phyloP scores from a whole-genome alignment of 2,888 invertebrate genomes.

The Drosophila kuntzei region DNA sequence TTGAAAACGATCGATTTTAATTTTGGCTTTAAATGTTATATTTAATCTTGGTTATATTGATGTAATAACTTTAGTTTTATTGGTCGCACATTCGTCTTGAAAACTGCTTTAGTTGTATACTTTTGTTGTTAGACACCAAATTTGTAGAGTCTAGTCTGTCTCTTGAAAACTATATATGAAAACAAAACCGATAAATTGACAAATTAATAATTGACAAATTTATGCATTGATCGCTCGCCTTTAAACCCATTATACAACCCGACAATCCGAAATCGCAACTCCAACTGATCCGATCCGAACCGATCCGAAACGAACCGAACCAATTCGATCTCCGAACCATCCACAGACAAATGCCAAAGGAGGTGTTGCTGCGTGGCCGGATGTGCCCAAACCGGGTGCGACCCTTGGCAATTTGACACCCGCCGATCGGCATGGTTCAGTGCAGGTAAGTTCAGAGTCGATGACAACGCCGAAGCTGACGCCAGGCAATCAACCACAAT shows the following conservation, averaged over 20 bases:
- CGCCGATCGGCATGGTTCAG: constrained; percentile 98
- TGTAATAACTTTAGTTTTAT: constrained; percentile 43
- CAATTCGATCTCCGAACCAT: constrained; percentile 44
- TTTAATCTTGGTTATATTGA: constrained; percentile 39
- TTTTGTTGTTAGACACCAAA: constrained; percentile 47
- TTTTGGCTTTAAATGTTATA: constrained; percentile 54
- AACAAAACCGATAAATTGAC: constrained; percentile 29
- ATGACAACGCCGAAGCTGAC: constrained; percentile 39
- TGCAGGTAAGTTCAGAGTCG: constrained; percentile 91
- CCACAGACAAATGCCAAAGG: constrained; percentile 88
- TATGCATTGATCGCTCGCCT: constrained; percentile 57
- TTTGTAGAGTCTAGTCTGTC: constrained; percentile 46
- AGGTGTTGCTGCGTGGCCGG: constrained; percentile 93
- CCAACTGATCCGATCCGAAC: constrained; percentile 34
- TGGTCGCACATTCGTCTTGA: constrained; percentile 38
- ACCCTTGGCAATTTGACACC: constrained; percentile 95
- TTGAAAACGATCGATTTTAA: constrained; percentile 25
- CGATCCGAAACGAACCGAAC: constrained; percentile 21
- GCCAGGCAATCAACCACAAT: constrained; percentile 25
- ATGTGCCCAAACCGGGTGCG: constrained; percentile 92
- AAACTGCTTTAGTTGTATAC: constrained; percentile 45
- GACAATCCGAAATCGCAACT: constrained; percentile 36
- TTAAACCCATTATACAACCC: constrained; percentile 38
- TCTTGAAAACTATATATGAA: constrained; percentile 28
- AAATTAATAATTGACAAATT: constrained; percentile 59